These are phyloP conservation scores for Helicoverpa zea DNA, from an alignment of 1,140 invertebrate genomes.

Conservation along the genomic window DNA sequence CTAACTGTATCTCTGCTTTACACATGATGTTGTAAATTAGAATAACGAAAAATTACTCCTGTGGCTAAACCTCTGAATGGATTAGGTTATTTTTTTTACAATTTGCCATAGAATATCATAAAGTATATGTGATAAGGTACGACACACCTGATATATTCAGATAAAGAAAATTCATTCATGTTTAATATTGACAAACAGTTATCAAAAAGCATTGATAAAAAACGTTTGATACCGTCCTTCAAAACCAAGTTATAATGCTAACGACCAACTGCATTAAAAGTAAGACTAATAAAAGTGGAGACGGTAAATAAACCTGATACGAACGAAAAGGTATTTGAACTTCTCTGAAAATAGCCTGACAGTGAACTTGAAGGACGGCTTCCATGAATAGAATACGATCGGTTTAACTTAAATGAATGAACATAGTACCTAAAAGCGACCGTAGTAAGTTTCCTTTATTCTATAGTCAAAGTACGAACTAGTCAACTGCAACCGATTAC, in stretches of 20 bases:
- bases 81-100: too few relatives aligned
- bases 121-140: too few relatives aligned
- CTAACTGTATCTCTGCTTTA: too few relatives aligned
- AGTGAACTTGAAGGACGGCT: constrained; percentile 22
- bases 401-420: constrained; percentile 6
- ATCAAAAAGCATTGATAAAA: not conserved
- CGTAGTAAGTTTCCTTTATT: not conserved
- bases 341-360: constrained; percentile 15
- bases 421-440: not conserved
- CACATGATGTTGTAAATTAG: too few relatives aligned
- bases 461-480: not conserved
- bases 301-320: not conserved
- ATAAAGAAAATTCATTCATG: too few relatives aligned
- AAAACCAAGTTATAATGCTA: not conserved
- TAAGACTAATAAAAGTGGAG: not conserved
- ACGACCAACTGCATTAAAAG: not conserved
- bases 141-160: too few relatives aligned
- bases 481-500: not conserved
- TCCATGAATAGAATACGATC: constrained; percentile 19
- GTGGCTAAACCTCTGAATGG: too few relatives aligned
- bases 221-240: not conserved
- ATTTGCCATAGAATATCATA: too few relatives aligned
- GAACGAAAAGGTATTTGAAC: constrained; percentile 13
- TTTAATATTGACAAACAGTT: too few relatives aligned
- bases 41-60: too few relatives aligned